Evolutionary conservation across 1,140 invertebrate genomes (phyloP).

Genomic region (Danaus melanippus): DNA sequence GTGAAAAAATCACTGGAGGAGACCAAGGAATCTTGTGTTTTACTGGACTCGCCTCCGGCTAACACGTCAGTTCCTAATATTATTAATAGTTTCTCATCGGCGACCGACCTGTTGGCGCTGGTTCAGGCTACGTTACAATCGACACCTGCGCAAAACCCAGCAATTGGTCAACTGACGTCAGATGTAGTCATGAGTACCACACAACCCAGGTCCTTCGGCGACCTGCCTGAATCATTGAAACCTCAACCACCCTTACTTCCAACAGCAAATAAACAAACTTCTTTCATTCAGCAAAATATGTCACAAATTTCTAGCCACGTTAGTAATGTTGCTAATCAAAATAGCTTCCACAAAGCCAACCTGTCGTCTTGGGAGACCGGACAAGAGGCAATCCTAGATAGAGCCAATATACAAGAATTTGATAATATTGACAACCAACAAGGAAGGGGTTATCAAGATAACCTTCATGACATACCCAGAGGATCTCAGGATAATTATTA

Average conservation of each 20-base stretch:
- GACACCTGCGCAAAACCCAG: conserved; percentile 9
- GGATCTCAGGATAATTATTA: conserved; percentile 9
- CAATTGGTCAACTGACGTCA: not conserved
- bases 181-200: conserved; percentile 35
- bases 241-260: conserved; percentile 4
- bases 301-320: not conserved
- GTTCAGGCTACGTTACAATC: conserved; percentile 52
- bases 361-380: conserved; percentile 9
- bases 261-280: conserved; percentile 1
- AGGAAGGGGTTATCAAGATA: conserved; percentile 1
- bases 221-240: conserved; percentile 29
- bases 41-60: not conserved
- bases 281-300: conserved; percentile 5
- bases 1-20: conserved; percentile 60
- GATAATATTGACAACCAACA: conserved; percentile 8
- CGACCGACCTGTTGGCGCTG: conserved; percentile 48
- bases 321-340: conserved; percentile 9
- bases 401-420: too few relatives aligned
- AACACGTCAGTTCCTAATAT: conserved; percentile 11
- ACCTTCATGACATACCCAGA: conserved; percentile 11
- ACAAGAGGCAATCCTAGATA: conserved; percentile 9
- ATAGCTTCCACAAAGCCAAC: conserved; percentile 8
- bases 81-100: conserved; percentile 39
- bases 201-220: conserved; percentile 52
- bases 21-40: conserved; percentile 15